Evolutionary conservation across 2,797 vertebrate genomes (phyloP).

Genomic region (Tamandua tetradactyla): DNA sequence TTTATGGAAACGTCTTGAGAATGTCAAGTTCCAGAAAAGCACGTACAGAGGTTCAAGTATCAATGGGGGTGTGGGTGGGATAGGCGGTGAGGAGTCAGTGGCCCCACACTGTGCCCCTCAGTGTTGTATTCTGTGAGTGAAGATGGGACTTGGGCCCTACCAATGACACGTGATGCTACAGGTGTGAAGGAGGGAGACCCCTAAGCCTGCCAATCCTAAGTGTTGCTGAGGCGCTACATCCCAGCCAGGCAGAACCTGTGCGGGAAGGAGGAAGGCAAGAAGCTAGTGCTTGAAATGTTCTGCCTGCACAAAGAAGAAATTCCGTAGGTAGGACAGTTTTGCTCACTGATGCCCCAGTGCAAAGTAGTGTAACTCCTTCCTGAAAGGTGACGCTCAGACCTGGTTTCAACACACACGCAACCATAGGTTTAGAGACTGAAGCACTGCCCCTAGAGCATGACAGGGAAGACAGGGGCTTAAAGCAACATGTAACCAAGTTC

Average conservation of each 20-base stretch:
- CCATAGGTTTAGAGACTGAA: neutral
- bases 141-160: too few relatives aligned
- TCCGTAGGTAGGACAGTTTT: neutral
- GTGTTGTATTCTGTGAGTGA: rapidly evolving
- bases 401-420: neutral
- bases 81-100: too few relatives aligned
- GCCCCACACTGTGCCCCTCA: neutral
- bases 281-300: rapidly evolving
- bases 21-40: neutral
- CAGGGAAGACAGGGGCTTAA: neutral
- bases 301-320: rapidly evolving
- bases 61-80: rapidly evolving
- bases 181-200: too few relatives aligned
- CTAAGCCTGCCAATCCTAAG: too few relatives aligned
- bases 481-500: neutral
- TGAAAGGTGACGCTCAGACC: neutral
- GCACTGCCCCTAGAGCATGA: neutral
- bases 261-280: neutral
- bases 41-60: rapidly evolving
- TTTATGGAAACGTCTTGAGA: neutral
- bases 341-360: neutral
- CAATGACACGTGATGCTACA: too few relatives aligned
- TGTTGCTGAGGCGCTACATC: too few relatives aligned
- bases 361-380: neutral
- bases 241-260: too few relatives aligned